Conservation (phyloP, 2,888 invertebrate species). For the Tachina fera region DNA sequence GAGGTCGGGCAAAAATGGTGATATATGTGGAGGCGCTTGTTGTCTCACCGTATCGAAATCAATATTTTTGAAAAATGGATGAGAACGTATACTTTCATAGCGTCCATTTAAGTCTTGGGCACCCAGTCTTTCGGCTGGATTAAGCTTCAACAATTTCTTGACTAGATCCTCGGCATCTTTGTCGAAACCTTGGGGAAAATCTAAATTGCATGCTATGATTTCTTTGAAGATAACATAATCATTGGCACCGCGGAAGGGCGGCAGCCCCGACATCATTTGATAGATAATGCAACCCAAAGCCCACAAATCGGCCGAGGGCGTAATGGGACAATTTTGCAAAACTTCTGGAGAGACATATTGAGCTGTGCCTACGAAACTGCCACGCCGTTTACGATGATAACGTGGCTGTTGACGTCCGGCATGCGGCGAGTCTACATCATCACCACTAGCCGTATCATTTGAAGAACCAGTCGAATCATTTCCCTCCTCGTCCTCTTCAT, state of each 20-base stretch:
- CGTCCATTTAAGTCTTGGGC: slow-evolving; percentile 88
- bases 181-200: slow-evolving; percentile 96
- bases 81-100: slow-evolving; percentile 92
- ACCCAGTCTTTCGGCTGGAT: slow-evolving; percentile 92
- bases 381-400: slow-evolving; percentile 84
- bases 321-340: slow-evolving; percentile 90
- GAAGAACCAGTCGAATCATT: slow-evolving; percentile 66
- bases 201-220: slow-evolving; percentile 94
- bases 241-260: slow-evolving; percentile 95
- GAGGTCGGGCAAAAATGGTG: slow-evolving; percentile 90
- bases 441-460: slow-evolving; percentile 71
- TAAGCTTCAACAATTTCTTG: slow-evolving; percentile 91
- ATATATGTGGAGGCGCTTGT: slow-evolving; percentile 91
- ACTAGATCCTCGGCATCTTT: slow-evolving; percentile 94
- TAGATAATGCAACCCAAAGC: slow-evolving; percentile 98
- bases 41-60: slow-evolving; percentile 91
- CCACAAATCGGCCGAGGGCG: slow-evolving; percentile 96
- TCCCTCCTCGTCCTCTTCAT: slow-evolving; percentile 61
- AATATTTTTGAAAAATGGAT: slow-evolving; percentile 93
- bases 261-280: slow-evolving; percentile 97
- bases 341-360: slow-evolving; percentile 99
- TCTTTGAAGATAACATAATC: slow-evolving; percentile 98
- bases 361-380: slow-evolving; percentile 98
- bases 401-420: slow-evolving; percentile 66
- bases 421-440: slow-evolving; percentile 73